Base-by-base conservation (phyloP, 2,797 vertebrate genomes). In the Enteromius anoplus region DNA sequence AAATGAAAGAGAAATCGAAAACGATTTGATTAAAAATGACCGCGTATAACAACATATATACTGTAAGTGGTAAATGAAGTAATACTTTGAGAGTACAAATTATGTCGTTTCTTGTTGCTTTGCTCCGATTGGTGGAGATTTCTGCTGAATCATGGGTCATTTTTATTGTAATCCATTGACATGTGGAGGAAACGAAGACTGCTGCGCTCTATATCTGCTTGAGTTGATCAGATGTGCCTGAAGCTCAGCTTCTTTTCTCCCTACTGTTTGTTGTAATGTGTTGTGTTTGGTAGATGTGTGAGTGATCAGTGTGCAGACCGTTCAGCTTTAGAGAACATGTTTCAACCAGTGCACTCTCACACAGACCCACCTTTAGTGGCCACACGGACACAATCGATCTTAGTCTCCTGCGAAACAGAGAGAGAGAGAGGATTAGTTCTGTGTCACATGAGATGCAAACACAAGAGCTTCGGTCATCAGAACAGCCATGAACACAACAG, bases 341-440 rank as follows among this genome's bases (percentile, higher is more conserved):
- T n/a, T n/a, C n/a, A n/a, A n/a, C n/a, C n/a, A n/a, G n/a, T n/a
- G n/a, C n/a, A n/a, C n/a, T 82, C 62, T 80, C 82, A 80, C 75
- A 77, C 79, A 84, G 47, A 80, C 89, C 70, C 96, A 97, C 96
- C 96, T 96, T 96, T 96, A 88, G 95, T 97, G 90, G 96, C 96
- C 88, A 97, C 95, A 85, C 92, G 94, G 82, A 97, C 95, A 89
- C 96, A 97, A 93, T 96, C 96, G 45, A 96, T 97, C 93, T 96
- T 97, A 90, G 96, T 97, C 93, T 97, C 96, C 96, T 97, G 93
- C 90, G 86, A 78, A 93, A 93, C 89, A 95, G 84, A 93, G 84
- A 85, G 40, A 82, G 81, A 84, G 77, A 84, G 40, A 9, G 2
- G 10, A 9, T 88, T 79, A 87, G 77, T 84, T 81, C 51, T 64